phyloP scores from a whole-genome alignment of 1,140 invertebrate species.

The Nasonia vitripennis region DNA sequence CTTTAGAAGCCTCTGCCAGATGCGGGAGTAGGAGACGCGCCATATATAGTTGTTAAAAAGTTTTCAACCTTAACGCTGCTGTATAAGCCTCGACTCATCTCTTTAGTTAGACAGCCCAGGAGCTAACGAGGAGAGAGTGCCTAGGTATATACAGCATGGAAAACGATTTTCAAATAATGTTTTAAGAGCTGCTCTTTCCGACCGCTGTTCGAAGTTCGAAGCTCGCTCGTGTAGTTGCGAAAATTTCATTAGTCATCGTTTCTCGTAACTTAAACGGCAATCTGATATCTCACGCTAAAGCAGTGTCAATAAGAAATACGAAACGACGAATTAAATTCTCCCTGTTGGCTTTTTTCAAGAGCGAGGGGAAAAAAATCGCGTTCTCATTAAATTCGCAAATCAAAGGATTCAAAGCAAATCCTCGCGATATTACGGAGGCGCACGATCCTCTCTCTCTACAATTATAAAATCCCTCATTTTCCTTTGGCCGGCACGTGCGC shows the following conservation, averaged over 20 bases:
- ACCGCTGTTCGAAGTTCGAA: background rate
- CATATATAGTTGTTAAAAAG: background rate
- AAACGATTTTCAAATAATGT: background rate
- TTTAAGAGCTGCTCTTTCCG: background rate
- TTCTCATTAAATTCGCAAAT: conserved; percentile 4
- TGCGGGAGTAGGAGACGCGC: too few species aligned
- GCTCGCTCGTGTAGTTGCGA: background rate
- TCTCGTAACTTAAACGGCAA: too few species aligned
- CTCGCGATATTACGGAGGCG: background rate
- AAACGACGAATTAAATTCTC: background rate
- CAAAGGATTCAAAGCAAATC: conserved; percentile 1
- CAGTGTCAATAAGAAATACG: background rate
- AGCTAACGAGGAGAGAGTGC: background rate
- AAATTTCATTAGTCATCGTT: background rate
- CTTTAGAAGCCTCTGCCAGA: background rate
- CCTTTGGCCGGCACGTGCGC: conserved; percentile 59
- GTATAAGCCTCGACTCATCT: conserved; percentile 24
- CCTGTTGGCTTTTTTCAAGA: background rate
- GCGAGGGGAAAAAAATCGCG: background rate
- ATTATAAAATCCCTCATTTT: conserved; percentile 65
- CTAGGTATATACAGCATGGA: background rate
- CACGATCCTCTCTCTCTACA: conserved; percentile 6
- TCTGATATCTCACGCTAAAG: background rate
- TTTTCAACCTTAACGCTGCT: background rate
- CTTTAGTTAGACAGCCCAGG: background rate